phyloP scores from a whole-genome alignment of 2,888 invertebrate species.

The Hybos culiciformis region DNA sequence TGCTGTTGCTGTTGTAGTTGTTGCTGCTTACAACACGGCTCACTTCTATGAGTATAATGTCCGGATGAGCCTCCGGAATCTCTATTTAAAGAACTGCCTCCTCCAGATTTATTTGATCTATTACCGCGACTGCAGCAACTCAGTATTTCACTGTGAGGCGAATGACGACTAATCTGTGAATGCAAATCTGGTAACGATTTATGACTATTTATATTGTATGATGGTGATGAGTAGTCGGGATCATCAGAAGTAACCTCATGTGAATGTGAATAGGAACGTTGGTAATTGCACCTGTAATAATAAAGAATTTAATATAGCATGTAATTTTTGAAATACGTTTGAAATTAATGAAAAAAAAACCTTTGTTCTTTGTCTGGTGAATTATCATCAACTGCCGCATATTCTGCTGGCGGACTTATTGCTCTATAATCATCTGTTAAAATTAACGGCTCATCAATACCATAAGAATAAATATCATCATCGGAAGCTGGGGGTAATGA shows the following conservation, averaged over 20 bases:
- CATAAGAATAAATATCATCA: conserved; percentile 28
- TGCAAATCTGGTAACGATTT: conserved; percentile 72
- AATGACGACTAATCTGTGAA: conserved; percentile 41
- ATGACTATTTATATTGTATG: conserved; percentile 52
- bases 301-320: background rate
- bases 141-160: conserved; percentile 35
- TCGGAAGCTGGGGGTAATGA: conserved; percentile 21
- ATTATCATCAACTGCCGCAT: conserved; percentile 39
- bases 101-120: conserved; percentile 39
- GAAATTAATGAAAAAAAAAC: conserved; percentile 21
- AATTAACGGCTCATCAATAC: conserved; percentile 28
- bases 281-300: conserved; percentile 31
- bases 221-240: conserved; percentile 28
- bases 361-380: conserved; percentile 26
- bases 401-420: conserved; percentile 59
- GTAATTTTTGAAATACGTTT: background rate
- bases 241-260: conserved; percentile 44
- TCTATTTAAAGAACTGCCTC: conserved; percentile 53
- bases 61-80: conserved; percentile 74
- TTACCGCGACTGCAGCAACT: conserved; percentile 37
- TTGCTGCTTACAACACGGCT: conserved; percentile 45
- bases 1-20: conserved; percentile 17
- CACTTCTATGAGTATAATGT: conserved; percentile 69
- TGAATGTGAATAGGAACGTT: conserved; percentile 49
- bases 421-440: conserved; percentile 41